phyloP scores from a whole-genome alignment of 2,888 invertebrate species.

The Apamea anceps region DNA sequence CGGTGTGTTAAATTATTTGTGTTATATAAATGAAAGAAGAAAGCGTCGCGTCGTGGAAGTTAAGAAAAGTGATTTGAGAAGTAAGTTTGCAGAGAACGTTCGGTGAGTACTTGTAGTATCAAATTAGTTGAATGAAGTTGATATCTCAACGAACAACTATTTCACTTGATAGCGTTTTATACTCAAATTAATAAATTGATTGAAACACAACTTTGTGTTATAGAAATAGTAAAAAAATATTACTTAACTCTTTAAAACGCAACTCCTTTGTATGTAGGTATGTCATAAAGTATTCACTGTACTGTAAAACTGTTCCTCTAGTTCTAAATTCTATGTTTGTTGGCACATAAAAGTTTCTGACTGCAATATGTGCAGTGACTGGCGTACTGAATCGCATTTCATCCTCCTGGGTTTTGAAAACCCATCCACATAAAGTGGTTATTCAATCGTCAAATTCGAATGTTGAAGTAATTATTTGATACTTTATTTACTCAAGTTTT shows the following conservation, averaged over 20 bases:
- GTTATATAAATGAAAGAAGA: slow-evolving; percentile 44
- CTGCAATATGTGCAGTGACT: slow-evolving; percentile 24
- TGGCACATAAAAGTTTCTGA: slow-evolving; percentile 10
- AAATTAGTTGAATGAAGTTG: slow-evolving; percentile 30
- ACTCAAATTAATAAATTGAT: background rate
- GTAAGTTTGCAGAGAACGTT: slow-evolving; percentile 57
- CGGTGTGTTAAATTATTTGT: slow-evolving; percentile 53
- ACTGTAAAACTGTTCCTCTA: background rate
- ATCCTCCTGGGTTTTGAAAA: background rate
- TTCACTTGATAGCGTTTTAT: background rate
- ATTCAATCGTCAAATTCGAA: background rate
- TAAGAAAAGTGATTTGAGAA: slow-evolving; percentile 56
- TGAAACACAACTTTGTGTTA: background rate
- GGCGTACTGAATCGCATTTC: background rate
- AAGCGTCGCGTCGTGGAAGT: slow-evolving; percentile 40
- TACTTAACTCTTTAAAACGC: background rate
- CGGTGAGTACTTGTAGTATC: slow-evolving; percentile 66
- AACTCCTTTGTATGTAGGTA: background rate
- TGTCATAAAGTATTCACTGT: slow-evolving; percentile 2
- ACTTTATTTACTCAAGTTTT: background rate
- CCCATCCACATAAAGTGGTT: background rate
- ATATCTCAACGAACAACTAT: background rate
- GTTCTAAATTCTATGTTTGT: slow-evolving; percentile 23
- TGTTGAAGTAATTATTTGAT: background rate
- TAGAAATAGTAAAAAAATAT: background rate